phyloP scores from a whole-genome alignment of 2,797 vertebrate genomes.

The Tenualosa thibaudeaui region DNA sequence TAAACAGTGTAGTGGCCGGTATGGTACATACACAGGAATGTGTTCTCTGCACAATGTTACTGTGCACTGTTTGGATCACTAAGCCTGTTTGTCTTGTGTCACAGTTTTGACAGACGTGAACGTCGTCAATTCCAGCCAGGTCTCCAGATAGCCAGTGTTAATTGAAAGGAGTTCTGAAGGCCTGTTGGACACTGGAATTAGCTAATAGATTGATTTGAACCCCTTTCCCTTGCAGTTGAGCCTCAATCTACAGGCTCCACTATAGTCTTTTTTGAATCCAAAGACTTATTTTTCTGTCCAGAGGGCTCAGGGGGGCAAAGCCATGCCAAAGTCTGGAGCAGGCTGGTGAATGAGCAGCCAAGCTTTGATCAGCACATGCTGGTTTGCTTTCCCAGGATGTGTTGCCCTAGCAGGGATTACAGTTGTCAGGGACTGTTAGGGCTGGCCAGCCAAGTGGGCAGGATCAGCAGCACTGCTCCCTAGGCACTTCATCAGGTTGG shows the following conservation, averaged over 20 bases:
- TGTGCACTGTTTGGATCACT: background rate
- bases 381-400: conserved; percentile 65
- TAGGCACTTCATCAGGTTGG: background rate
- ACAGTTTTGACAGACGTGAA: too few species aligned
- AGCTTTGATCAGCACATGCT: conserved; percentile 66
- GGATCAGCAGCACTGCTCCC: background rate
- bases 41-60: too few species aligned
- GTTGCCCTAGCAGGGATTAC: conserved; percentile 62
- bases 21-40: too few species aligned
- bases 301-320: background rate
- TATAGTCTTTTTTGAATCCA: background rate
- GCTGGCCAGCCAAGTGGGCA: conserved; percentile 39
- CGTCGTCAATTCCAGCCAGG: too few species aligned
- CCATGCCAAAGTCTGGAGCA: background rate
- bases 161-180: background rate
- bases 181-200: background rate
- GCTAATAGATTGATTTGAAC: background rate
- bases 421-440: conserved; percentile 65
- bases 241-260: background rate
- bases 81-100: background rate
- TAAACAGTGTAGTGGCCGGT: too few species aligned
- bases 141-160: background rate
- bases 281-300: background rate
- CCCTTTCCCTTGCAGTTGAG: background rate
- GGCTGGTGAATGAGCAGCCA: background rate